Percentiles rank a stretch among this genome's conserved stretches.
Evolutionary conservation across 2,797 vertebrate genomes (phyloP).

Genomic region (Argentina silus): DNA sequence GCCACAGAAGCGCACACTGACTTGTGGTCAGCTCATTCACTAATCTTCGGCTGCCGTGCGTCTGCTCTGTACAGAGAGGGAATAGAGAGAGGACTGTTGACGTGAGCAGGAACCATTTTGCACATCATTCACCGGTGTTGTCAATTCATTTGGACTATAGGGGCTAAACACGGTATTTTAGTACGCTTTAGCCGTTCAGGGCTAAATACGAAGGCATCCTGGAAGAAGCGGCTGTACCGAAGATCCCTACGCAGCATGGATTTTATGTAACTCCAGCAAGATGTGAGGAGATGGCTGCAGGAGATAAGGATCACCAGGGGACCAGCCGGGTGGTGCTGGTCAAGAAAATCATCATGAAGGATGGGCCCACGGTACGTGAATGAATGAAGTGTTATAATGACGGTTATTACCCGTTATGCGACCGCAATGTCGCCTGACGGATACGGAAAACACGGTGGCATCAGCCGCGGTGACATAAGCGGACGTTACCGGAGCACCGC

Average conservation of each 20-base stretch:
- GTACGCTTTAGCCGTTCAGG: conserved; percentile 41
- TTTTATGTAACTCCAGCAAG: conserved; percentile 69
- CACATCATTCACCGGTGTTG: conserved; percentile 7
- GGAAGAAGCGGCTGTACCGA: conserved; percentile 74
- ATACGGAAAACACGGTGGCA: too few relatives aligned
- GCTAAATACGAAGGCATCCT: conserved; percentile 63
- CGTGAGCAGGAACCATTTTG: conserved; percentile 15
- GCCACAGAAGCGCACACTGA: conserved; percentile 1
- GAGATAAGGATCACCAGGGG: conserved; percentile 50
- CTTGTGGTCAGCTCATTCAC: not conserved
- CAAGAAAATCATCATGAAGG: conserved; percentile 79
- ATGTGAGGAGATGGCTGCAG: conserved; percentile 71
- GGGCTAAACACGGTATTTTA: conserved; percentile 3
- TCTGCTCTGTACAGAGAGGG: not conserved
- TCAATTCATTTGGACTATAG: conserved; percentile 10
- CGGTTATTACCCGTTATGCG: too few relatives aligned
- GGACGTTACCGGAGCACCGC: too few relatives aligned
- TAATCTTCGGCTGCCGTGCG: conserved; percentile 14
- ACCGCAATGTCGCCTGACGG: too few relatives aligned
- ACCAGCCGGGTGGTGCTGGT: conserved; percentile 75
- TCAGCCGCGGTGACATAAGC: too few relatives aligned
- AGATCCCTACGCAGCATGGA: conserved; percentile 76
- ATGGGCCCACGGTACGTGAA: conserved; percentile 71
- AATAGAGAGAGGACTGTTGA: conserved; percentile 1
- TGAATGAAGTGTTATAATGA: not conserved